phyloP scores from a whole-genome alignment of 1,140 invertebrate genomes.

The Aphelinus atriplicis region DNA sequence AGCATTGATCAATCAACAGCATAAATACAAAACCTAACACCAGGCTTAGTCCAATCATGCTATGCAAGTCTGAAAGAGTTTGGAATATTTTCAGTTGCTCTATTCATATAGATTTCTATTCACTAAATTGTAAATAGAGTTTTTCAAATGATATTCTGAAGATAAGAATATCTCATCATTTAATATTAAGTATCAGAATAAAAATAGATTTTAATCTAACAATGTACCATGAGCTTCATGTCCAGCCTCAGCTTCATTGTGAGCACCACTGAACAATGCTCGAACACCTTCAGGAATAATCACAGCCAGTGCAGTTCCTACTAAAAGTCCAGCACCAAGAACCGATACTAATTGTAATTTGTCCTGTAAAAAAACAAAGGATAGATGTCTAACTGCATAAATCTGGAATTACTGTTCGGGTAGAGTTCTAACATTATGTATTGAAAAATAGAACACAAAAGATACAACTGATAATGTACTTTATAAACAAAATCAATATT shows the following conservation, averaged over 20 bases:
- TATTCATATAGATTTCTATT: too few species aligned
- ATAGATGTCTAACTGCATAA: too few species aligned
- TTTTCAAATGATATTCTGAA: too few species aligned
- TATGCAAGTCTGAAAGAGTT: constrained; percentile 68
- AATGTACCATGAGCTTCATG: constrained; percentile 44
- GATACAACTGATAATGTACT: too few species aligned
- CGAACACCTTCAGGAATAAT: constrained; percentile 99
- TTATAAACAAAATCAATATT: too few species aligned
- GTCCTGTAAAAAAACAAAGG: constrained; percentile 73
- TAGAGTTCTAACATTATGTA: too few species aligned
- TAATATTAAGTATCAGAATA: too few species aligned
- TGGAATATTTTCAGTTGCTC: too few species aligned
- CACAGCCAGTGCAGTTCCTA: constrained; percentile 96
- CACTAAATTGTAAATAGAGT: too few species aligned
- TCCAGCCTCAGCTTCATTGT: neutral
- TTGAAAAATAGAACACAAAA: too few species aligned
- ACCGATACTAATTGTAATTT: constrained; percentile 94
- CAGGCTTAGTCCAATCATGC: constrained; percentile 77
- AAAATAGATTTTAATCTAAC: neutral
- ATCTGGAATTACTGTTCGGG: too few species aligned
- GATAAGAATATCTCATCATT: too few species aligned
- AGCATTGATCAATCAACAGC: constrained; percentile 93
- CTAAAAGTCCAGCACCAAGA: constrained; percentile 95
- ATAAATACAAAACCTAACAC: constrained; percentile 96
- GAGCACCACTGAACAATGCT: constrained; percentile 72